Evolutionary conservation across 1,140 invertebrate species (phyloP).

Genomic region (Stegodyphus mimosarum): DNA sequence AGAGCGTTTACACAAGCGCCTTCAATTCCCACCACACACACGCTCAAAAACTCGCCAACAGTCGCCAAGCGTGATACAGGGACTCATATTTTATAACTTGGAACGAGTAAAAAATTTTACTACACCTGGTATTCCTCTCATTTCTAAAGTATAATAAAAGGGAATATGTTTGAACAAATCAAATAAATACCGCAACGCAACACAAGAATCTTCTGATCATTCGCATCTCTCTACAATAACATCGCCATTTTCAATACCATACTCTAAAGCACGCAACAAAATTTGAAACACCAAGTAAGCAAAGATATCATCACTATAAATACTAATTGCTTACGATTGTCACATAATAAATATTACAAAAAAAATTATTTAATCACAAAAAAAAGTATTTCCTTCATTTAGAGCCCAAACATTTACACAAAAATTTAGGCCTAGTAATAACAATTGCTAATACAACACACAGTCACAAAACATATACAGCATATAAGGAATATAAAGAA

Average conservation of each 20-base stretch:
- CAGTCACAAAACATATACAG: background rate
- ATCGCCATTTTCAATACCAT: background rate
- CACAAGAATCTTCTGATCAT: background rate
- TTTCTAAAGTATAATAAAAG: background rate
- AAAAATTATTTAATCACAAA: background rate
- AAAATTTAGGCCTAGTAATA: conserved; percentile 6
- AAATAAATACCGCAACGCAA: background rate
- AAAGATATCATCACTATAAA: background rate
- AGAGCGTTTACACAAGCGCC: background rate
- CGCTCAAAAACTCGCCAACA: background rate
- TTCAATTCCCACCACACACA: background rate
- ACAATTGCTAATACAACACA: background rate
- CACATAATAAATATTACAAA: background rate
- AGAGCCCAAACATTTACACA: background rate
- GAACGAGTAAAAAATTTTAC: too few species aligned
- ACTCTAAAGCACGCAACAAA: background rate
- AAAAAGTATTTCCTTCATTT: background rate
- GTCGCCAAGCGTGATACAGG: background rate
- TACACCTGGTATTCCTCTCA: background rate
- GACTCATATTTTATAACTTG: background rate
- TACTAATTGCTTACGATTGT: background rate
- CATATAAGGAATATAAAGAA: background rate
- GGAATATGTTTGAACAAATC: background rate
- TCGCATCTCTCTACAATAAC: background rate
- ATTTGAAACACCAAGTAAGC: background rate